These are phyloP conservation scores for Cherax destructor DNA, from an alignment of 1,140 invertebrate species.

Conservation along the genomic window DNA sequence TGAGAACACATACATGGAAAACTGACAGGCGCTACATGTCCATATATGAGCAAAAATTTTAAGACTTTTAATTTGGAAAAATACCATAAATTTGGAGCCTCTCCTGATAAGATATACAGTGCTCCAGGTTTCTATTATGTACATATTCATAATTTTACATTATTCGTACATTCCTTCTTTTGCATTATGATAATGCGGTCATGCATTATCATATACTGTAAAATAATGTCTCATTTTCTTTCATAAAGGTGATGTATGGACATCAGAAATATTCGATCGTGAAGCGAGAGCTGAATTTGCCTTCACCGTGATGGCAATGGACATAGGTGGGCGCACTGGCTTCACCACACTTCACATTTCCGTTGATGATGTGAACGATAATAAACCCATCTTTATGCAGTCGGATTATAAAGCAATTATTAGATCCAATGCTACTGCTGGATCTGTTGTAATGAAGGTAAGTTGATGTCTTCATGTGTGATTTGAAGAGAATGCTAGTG, in stretches of 20 bases:
- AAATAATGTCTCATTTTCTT: conserved; percentile 5
- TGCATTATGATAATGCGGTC: too few relatives aligned
- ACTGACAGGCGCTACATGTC: too few relatives aligned
- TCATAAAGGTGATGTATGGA: conserved; percentile 84
- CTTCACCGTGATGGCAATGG: conserved; percentile 88
- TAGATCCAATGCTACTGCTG: conserved; percentile 85
- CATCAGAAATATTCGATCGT: conserved; percentile 85
- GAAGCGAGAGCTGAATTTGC: conserved; percentile 85
- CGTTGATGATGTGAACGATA: conserved; percentile 91
- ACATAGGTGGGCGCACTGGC: conserved; percentile 87
- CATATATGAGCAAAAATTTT: too few relatives aligned
- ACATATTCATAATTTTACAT: too few relatives aligned
- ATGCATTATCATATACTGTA: too few relatives aligned
- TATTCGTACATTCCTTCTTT: too few relatives aligned
- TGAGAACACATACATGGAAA: too few relatives aligned
- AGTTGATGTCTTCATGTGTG: not conserved
- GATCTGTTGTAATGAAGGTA: conserved; percentile 82
- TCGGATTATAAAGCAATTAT: conserved; percentile 88
- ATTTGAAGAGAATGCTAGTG: too few relatives aligned
- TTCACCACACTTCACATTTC: conserved; percentile 87
- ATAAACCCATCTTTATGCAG: conserved; percentile 86
- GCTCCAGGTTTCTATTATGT: too few relatives aligned
- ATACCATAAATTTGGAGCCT: too few relatives aligned
- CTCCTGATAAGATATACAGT: too few relatives aligned
- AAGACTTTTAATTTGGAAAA: too few relatives aligned